phyloP scores from a whole-genome alignment of 2,888 invertebrate species.

The Cerastis rubricosa region DNA sequence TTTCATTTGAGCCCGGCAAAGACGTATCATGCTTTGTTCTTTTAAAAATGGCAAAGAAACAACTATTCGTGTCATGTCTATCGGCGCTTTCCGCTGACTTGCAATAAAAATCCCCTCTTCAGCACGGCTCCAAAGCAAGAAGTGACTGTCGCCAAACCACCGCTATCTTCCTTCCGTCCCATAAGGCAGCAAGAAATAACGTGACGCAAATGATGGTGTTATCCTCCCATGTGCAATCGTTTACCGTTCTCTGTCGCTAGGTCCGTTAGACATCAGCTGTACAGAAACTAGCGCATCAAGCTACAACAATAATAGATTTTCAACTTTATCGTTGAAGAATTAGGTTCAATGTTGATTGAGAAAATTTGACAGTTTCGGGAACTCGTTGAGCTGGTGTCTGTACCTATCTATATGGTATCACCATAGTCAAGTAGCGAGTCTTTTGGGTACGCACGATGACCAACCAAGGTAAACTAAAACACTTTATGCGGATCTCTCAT shows the following conservation, averaged over 20 bases:
- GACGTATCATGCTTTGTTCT: neutral
- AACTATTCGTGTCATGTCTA: too few species aligned
- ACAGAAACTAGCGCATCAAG: neutral
- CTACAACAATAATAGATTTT: too few species aligned
- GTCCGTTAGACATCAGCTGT: conserved; percentile 16
- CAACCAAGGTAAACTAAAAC: too few species aligned
- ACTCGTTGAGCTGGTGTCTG: too few species aligned
- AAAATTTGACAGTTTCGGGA: too few species aligned
- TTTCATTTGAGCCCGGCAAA: too few species aligned
- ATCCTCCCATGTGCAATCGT: conserved; percentile 6
- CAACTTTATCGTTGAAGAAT: too few species aligned
- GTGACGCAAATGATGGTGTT: conserved; percentile 29
- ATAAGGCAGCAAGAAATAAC: conserved; percentile 22
- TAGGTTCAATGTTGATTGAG: too few species aligned
- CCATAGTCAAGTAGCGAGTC: neutral
- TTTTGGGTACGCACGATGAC: too few species aligned
- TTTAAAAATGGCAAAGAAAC: neutral
- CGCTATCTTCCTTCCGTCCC: conserved; percentile 11
- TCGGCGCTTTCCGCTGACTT: too few species aligned
- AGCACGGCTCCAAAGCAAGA: neutral
- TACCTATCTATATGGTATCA: too few species aligned
- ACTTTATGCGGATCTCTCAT: too few species aligned
- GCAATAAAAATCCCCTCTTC: neutral
- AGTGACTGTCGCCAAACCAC: neutral
- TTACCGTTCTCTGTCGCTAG: conserved; percentile 32